Evolutionary conservation across 2,888 invertebrate species (phyloP), one percentile per base, ranked within the genome.

Genomic region (Craniophora ligustri): DNA sequence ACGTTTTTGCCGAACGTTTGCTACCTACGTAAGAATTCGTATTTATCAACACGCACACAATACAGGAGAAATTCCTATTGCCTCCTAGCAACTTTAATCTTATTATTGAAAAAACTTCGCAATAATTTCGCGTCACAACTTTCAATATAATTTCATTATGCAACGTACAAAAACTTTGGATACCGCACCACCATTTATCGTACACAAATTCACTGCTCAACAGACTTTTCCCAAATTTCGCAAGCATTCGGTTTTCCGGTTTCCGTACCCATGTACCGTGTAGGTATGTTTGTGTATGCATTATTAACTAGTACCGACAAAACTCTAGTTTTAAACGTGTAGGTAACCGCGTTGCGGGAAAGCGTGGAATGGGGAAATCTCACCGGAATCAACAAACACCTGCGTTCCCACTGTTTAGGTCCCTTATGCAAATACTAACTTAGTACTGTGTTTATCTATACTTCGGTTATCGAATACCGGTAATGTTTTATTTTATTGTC

Each of bases 321-420:
- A 19, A 15, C 8, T 26, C 26, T 26, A 26, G n/a, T 26, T 26
- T n/a, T 26, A n/a, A 31, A 21, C 26, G 3, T 7, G 23, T 32
- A n/a, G 26, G n/a, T 5, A 3, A 14, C 18, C 7, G 36, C 48
- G 31, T 5, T 54, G 45, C 54, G 38, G 30, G 41, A 6, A 32
- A 41, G 35, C 35, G 13, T 32, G 19, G 16, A 41, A 19, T 21
- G 21, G 8, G 13, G 13, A 38, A 59, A 59, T 49, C 42, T 31
- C 39, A 5, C 19, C 21, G 39, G 42, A 50, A 59, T 50, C 42
- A 69, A 53, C 51, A 70, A 65, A 65, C 51, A 65, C 50, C 31
- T 36, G 35, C 13, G 31, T 23, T n/a, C 15, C n/a, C 15, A 56
- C 59, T 56, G 60, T 56, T 50, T 53, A 53, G 49, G 46, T 40